Conservation (phyloP, 64 coral and sea anemone genomes). For the Stylophora pistillata region DNA sequence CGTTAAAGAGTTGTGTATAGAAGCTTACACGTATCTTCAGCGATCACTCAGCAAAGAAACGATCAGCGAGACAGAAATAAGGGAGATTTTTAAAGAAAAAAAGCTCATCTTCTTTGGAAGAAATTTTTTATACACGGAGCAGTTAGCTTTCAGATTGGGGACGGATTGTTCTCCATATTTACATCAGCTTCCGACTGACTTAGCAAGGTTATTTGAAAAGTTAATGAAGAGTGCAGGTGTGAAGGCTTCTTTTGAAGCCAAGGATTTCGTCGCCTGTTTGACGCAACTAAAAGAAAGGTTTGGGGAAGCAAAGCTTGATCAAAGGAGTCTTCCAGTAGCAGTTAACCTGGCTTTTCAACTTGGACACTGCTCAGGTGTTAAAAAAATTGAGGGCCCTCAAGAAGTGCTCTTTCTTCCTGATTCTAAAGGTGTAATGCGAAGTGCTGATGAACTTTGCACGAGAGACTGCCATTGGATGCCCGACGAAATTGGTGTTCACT, state of each 20-base stretch:
- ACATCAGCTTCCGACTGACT: slow-evolving; percentile 8
- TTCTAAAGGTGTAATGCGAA: slow-evolving; percentile 38
- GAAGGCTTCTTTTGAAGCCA: slow-evolving; percentile 23
- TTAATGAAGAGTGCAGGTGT: slow-evolving; percentile 60
- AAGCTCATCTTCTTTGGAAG: not conserved
- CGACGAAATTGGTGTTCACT: slow-evolving; percentile 46
- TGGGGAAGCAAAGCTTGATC: slow-evolving; percentile 6
- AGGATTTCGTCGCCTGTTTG: slow-evolving; percentile 36
- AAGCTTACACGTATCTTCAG: slow-evolving; percentile 61
- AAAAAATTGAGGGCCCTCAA: not conserved
- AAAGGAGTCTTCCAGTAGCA: slow-evolving; percentile 21
- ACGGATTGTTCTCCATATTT: slow-evolving; percentile 57
- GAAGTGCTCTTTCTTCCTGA: slow-evolving; percentile 62
- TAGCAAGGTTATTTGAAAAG: slow-evolving; percentile 19
- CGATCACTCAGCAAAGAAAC: not conserved
- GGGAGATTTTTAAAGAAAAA: not conserved
- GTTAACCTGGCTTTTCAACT: slow-evolving; percentile 35
- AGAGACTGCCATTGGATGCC: slow-evolving; percentile 79
- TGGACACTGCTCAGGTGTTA: not conserved
- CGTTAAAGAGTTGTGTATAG: slow-evolving; percentile 15
- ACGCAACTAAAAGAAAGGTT: slow-evolving; percentile 5
- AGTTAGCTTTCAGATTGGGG: slow-evolving; percentile 44
- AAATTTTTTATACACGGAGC: slow-evolving; percentile 28
- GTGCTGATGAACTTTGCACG: slow-evolving; percentile 30
- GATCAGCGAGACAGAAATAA: not conserved